Base-by-base conservation (phyloP, 23 tunicate species). In the Botrylloides violaceus region DNA sequence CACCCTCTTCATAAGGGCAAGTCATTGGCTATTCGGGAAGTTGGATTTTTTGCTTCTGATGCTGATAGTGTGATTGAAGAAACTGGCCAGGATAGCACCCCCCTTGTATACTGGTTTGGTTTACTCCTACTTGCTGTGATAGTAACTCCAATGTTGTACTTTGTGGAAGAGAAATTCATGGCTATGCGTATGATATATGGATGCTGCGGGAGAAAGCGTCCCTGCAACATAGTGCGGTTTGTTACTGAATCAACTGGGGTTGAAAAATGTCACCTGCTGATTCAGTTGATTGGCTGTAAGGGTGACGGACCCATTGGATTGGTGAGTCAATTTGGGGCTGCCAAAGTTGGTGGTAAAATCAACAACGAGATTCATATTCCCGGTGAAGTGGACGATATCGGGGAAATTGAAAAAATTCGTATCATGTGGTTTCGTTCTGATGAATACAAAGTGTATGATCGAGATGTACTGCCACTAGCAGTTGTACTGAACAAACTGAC, bases 41-140 rank as follows among this genome's bases (percentile, higher is more conserved):
- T 85, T 24, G 81, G 94, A n/a, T 59, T 85, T 36, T 80, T 24
- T 49, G 80, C 84, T 3, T 66, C 84, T 29, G 81, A 79, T 12
- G 81, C 50, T 18, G 58, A 72, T 25, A 73, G 81, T 80, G 65
- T 55, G 34, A 65, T 53, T 49, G 28, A 64, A 18, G 66, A 66
- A 37, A 84, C 94, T 4, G 71, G 61, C 18, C 81, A 85, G 49
- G 70, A 75, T 7, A 37, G 68, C 49, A 7, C 70, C 3, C 35
- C 35, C 20, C 35, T 63, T 28, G 3, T 25, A 3, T 28, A 25
- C 3, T 27, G 19, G 36, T 3, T 28, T 9, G 9, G 36, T 19
- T 23, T 68, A n/a, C 26, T 68, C 1, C 19, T 26, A 37, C 30
- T 43, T 21, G 9, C 37, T 35, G 12, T 36, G 26, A n/a, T 68